Percentiles rank a stretch among this genome's conserved stretches.
These are phyloP conservation scores for Macroramphosus scolopax DNA, from an alignment of 2,797 vertebrate genomes.

Conservation along the genomic window DNA sequence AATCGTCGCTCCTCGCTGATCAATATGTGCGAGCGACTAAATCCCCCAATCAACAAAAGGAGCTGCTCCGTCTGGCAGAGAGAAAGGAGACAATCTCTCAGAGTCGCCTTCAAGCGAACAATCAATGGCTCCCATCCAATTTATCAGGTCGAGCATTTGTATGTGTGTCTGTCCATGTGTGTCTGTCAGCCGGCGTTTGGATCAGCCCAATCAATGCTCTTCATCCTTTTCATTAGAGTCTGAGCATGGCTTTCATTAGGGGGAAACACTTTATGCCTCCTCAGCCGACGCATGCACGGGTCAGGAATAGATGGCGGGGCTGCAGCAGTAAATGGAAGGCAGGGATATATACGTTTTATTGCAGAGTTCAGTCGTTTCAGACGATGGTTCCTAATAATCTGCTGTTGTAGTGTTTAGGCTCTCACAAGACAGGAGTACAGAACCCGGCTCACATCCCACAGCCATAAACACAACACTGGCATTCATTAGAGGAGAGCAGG, in stretches of 20 bases:
- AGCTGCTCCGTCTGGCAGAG: slow-evolving; percentile 28
- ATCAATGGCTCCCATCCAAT: slow-evolving; percentile 68
- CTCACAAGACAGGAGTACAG: slow-evolving; percentile 55
- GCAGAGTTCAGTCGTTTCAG: slow-evolving; percentile 58
- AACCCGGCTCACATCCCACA: slow-evolving; percentile 58
- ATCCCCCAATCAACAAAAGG: slow-evolving; percentile 53
- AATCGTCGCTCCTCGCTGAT: slow-evolving; percentile 38
- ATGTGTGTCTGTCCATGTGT: slow-evolving; percentile 35
- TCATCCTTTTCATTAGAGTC: slow-evolving; percentile 72
- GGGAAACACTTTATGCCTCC: slow-evolving; percentile 63
- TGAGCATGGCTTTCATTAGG: slow-evolving; percentile 71
- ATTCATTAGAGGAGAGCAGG: slow-evolving; percentile 67
- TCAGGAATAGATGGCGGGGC: slow-evolving; percentile 62
- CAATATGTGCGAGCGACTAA: slow-evolving; percentile 52
- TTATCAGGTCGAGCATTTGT: slow-evolving; percentile 51
- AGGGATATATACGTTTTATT: slow-evolving; percentile 41
- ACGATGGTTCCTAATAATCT: slow-evolving; percentile 62
- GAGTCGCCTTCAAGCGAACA: slow-evolving; percentile 39
- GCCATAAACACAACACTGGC: slow-evolving; percentile 69
- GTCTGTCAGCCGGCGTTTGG: no score
- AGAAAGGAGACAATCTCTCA: slow-evolving; percentile 50
- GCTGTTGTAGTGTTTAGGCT: slow-evolving; percentile 64
- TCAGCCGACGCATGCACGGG: slow-evolving; percentile 46
- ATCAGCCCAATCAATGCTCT: slow-evolving; percentile 66
- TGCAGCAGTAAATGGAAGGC: slow-evolving; percentile 54